Conservation (phyloP, 2,888 invertebrate species). For the Polylopha cassiicola region DNA sequence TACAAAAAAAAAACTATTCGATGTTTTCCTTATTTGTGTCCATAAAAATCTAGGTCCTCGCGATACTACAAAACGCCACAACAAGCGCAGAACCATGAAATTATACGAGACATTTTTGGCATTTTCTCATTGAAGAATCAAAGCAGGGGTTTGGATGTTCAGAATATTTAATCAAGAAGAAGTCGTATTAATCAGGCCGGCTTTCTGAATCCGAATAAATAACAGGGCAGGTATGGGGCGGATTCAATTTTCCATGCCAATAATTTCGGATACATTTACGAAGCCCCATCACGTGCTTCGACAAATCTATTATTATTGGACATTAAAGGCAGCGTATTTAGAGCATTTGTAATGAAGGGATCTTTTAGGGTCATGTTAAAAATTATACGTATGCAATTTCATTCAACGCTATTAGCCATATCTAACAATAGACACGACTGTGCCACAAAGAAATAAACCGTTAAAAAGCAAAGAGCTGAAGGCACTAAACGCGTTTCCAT, state of each 20-base stretch:
- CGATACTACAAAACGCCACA: conserved; percentile 1
- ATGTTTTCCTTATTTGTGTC: neutral
- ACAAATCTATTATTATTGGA: conserved; percentile 27
- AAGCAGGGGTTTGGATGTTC: conserved; percentile 33
- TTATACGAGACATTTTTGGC: conserved; percentile 32
- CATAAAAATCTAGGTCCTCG: neutral
- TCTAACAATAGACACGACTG: too few species aligned
- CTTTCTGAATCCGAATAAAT: conserved; percentile 41
- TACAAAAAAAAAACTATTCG: too few species aligned
- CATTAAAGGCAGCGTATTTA: conserved; percentile 21
- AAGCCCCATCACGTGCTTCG: conserved; percentile 22
- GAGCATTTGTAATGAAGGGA: conserved; percentile 16
- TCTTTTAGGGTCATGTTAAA: conserved; percentile 8
- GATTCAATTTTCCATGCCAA: conserved; percentile 39
- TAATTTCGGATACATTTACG: conserved; percentile 32
- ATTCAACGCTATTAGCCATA: too few species aligned
- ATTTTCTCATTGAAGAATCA: conserved; percentile 33
- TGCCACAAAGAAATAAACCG: too few species aligned
- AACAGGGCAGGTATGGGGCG: conserved; percentile 32
- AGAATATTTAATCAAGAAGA: conserved; percentile 43
- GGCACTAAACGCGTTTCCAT: too few species aligned
- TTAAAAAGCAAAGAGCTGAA: too few species aligned
- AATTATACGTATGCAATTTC: too few species aligned
- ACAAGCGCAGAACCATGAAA: conserved; percentile 5
- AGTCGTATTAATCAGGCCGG: conserved; percentile 38